Evolutionary conservation across 2,113 vertebrate genomes (phyloP).

Genomic region (Phocoena phocoena): DNA sequence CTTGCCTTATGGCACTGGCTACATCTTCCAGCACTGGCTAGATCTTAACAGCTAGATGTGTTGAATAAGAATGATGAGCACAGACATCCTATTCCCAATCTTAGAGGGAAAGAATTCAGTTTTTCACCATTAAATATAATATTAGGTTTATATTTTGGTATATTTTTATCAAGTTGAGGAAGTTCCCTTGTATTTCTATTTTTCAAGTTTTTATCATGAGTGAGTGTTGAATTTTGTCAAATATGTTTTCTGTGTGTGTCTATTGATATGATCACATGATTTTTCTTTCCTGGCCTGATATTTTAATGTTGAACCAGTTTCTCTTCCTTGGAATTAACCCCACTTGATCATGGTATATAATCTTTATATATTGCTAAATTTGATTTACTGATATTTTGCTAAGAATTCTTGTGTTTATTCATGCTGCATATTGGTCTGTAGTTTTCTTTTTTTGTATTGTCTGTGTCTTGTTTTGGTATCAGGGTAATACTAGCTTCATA

Average conservation of each 20-base stretch:
- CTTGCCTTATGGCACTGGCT: neutral
- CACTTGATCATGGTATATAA: neutral
- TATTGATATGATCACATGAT: neutral
- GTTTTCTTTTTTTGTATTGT: neutral
- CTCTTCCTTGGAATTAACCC: neutral
- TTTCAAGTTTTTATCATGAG: neutral
- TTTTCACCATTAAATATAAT: neutral
- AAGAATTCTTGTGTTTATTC: neutral
- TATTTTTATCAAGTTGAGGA: neutral
- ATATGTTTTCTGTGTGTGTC: neutral
- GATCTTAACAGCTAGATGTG: neutral
- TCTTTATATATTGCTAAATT: neutral
- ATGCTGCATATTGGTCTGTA: neutral
- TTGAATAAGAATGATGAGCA: neutral
- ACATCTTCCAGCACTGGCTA: neutral
- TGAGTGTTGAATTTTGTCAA: neutral
- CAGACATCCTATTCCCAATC: neutral
- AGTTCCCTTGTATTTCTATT: neutral
- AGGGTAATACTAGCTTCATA: neutral
- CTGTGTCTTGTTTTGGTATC: neutral
- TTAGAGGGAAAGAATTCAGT: neutral
- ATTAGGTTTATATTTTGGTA: neutral
- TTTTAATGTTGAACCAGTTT: neutral
- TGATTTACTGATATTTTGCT: neutral
- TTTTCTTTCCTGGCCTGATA: neutral